A percentile compares a stretch with the other conserved stretches of the same genome.
Conservation (phyloP, 2,797 vertebrate genomes). For the Chelon labrosus region DNA sequence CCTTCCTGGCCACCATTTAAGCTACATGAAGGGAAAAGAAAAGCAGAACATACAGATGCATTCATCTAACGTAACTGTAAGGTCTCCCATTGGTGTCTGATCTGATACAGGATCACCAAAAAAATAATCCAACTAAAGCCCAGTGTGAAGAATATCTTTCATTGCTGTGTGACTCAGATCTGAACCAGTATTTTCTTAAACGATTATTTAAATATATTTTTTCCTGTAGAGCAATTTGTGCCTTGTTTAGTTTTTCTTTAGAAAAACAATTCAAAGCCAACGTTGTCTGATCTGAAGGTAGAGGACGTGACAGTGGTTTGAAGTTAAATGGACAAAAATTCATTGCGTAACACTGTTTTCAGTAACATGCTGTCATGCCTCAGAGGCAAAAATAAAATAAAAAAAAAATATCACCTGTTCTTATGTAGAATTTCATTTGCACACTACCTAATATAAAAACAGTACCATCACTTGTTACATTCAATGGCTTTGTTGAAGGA, state of each 20-base stretch:
- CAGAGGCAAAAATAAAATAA: too few relatives aligned
- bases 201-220: conserved; percentile 15
- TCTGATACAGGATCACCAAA: conserved; percentile 7
- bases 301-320: conserved; percentile 2
- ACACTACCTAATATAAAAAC: neutral
- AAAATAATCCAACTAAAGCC: neutral
- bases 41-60: neutral
- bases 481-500: neutral
- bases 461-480: conserved; percentile 6
- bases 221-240: conserved; percentile 48
- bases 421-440: conserved; percentile 17
- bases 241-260: conserved; percentile 57
- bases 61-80: neutral
- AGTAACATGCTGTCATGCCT: neutral
- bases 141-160: neutral
- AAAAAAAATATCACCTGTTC: conserved; percentile 12
- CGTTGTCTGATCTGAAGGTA: neutral
- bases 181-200: neutral
- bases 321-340: neutral
- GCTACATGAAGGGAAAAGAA: conserved; percentile 17
- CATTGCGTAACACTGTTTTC: neutral
- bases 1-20: neutral
- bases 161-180: conserved; percentile 25
- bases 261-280: neutral
- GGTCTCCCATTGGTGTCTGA: neutral